Evolutionary conservation across 2,888 invertebrate species (phyloP), one percentile per base, ranked within the genome.

Genomic region (Anagyrus pseudococci): DNA sequence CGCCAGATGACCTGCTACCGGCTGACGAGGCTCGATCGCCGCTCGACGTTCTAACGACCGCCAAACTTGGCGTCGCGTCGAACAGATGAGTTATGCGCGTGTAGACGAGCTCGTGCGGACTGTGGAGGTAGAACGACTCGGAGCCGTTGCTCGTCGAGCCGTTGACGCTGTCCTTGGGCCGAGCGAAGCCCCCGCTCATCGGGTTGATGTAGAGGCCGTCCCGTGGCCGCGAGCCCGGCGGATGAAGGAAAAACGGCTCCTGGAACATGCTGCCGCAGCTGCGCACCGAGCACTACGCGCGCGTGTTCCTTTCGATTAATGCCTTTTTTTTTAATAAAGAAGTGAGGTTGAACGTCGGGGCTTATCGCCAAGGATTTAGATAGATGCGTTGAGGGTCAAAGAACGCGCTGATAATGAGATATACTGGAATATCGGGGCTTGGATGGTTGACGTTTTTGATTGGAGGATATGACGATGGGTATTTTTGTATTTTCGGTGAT

Each of bases 141-240:
- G 72, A 67, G 25, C 43, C 25, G 47, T 22, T 47, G 20, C 10
- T 52, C 22, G 40, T 7, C 4, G 20, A 4, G 15, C 37, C n/a
- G 17, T 10, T 6, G 17, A 19, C 37, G 17, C 15, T 19, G 64
- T 77, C 77, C 69, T 77, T 75, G 7, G 74, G 68, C 48, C 74
- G 75, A 50, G 71, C 69, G 47, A 47, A 54, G 4, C 54, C 37
- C 15, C 57, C 78, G 62, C 84, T 87, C 91, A 93, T 92, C 0
- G 93, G 93, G 78, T 93, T 93, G 64, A 94, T 89, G 76, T 93
- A 94, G 44, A 93, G 84, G 0, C 93, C 93, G 72, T 93, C 92
- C 61, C 89, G 88, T 0, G 89, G 89, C 33, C 79, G 69, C 2
- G 80, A 71, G 23, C 79, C 76, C 17, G 80, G 80, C 25, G 80